Percentiles rank a stretch among this genome's conserved stretches.
Conservation (phyloP, 2,888 invertebrate species). For the Volucella bombylans region DNA sequence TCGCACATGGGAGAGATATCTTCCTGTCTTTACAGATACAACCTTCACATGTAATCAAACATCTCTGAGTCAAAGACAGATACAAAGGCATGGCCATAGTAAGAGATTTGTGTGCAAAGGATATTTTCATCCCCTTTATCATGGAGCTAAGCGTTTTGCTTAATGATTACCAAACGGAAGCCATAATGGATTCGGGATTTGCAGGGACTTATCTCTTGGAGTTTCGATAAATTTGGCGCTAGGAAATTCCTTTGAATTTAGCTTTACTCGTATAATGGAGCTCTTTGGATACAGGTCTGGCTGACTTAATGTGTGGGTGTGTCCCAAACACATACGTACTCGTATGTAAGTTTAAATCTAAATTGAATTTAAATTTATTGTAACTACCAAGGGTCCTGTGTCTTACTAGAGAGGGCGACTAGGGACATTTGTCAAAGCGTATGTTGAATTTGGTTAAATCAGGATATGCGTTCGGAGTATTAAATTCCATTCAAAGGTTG, state of each 20-base stretch:
- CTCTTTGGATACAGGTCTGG: slow-evolving; percentile 8
- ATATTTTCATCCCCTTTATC: slow-evolving; percentile 8
- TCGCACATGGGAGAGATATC: neutral
- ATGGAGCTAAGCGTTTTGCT: slow-evolving; percentile 9
- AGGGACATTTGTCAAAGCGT: too few species aligned
- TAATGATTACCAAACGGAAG: slow-evolving; percentile 64
- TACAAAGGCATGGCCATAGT: too few species aligned
- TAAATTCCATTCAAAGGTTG: too few species aligned
- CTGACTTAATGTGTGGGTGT: slow-evolving; percentile 24
- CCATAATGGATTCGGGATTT: slow-evolving; percentile 64
- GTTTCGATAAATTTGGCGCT: slow-evolving; percentile 18
- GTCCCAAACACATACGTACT: slow-evolving; percentile 11
- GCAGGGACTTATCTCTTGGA: slow-evolving; percentile 47
- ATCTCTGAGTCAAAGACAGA: slow-evolving; percentile 1
- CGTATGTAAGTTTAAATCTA: neutral
- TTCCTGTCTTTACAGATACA: slow-evolving; percentile 8
- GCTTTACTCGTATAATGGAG: neutral
- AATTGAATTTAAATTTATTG: slow-evolving; percentile 45
- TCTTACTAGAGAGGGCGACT: too few species aligned
- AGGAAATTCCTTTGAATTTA: neutral
- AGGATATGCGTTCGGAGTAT: too few species aligned
- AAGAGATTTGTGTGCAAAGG: neutral
- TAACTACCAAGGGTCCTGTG: slow-evolving; percentile 1
- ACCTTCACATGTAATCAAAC: neutral
- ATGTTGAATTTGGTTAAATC: too few species aligned